Base-by-base conservation (phyloP, 2,113 vertebrate species). In the Xenopus tropicalis region DNA sequence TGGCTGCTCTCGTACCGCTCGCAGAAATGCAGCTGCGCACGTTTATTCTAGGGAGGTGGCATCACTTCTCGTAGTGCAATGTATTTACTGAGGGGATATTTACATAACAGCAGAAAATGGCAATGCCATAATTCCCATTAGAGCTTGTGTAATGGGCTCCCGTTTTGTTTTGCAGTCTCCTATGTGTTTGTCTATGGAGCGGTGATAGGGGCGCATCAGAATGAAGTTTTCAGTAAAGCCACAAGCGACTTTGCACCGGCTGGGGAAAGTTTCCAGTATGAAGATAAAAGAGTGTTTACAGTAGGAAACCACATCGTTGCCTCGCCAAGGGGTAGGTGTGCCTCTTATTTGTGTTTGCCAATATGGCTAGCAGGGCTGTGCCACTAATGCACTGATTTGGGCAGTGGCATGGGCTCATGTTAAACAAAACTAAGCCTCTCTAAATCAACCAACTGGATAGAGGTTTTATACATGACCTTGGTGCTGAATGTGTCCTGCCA, bases 231-330 rank as follows among this genome's bases (percentile, higher is more conserved):
- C 19, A 42, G 17, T 21, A 64, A 64, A 64, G 62, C 29, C 11
- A 48, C 46, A 3, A n/a, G 19, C 13, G 29, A 64, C 17, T 42
- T 64, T 43, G 25, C 52, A n/a, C 24, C 16, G 17, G 24, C 14
- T 62, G 19, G 19, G 10, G 62, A 64, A 42, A n/a, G 62, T 4
- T 43, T 64, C 25, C 25, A 64, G 25, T 42, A 42, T n/a, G n/a
- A 64, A 8, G 61, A 25, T 43, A 64, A 64, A 21, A 37, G 25
- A 19, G 17, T 64, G 7, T 64, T 64, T n/a, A 64, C 62, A 44
- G 42, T 42, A 12, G 19, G 62, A 12, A 42, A 64, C 22, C 62
- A 43, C 7, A 64, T 43, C 11, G 19, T 64, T 64, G 25, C 62
- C 16, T 64, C 62, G 7, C 42, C 62, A 3, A n/a, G 29, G 11